Conservation (phyloP, 2,113 vertebrate genomes). For the Zapus hudsonius region DNA sequence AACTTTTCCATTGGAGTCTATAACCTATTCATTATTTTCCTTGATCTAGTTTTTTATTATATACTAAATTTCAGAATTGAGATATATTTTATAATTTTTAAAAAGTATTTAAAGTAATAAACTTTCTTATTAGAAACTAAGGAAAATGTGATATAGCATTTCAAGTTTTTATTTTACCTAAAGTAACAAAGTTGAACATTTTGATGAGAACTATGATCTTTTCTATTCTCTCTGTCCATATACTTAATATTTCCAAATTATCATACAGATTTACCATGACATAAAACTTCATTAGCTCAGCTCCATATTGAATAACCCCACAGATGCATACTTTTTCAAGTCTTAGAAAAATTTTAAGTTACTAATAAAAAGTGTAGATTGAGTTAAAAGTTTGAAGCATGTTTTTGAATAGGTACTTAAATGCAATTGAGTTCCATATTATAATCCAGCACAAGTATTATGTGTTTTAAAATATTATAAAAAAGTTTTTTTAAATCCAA, state of each 20-base stretch:
- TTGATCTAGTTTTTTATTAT: conserved; percentile 5
- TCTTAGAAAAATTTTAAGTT: conserved; percentile 5
- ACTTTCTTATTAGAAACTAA: conserved; percentile 10
- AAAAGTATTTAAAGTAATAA: conserved; percentile 10
- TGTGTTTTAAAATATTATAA: not conserved
- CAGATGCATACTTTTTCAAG: not conserved
- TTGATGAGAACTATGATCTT: not conserved
- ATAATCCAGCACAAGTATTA: not conserved
- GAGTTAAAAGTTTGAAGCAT: not conserved
- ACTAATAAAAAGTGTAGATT: not conserved
- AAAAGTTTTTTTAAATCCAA: conserved; percentile 18
- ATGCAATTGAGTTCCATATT: not conserved
- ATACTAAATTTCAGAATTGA: conserved; percentile 37
- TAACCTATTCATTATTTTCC: conserved; percentile 28
- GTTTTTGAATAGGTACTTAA: conserved; percentile 25
- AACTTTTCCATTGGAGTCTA: conserved; percentile 21
- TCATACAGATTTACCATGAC: not conserved
- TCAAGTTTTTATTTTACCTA: conserved; percentile 35
- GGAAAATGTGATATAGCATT: not conserved
- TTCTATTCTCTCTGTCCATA: not conserved
- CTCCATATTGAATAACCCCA: not conserved
- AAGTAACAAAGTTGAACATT: conserved; percentile 44
- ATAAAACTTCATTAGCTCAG: conserved; percentile 38
- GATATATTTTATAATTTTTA: conserved; percentile 25
- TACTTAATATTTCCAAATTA: conserved; percentile 38